Percentiles rank a stretch among this genome's conserved stretches.
phyloP scores from a whole-genome alignment of 2,888 invertebrate species.

The Sylvicola cinctus region DNA sequence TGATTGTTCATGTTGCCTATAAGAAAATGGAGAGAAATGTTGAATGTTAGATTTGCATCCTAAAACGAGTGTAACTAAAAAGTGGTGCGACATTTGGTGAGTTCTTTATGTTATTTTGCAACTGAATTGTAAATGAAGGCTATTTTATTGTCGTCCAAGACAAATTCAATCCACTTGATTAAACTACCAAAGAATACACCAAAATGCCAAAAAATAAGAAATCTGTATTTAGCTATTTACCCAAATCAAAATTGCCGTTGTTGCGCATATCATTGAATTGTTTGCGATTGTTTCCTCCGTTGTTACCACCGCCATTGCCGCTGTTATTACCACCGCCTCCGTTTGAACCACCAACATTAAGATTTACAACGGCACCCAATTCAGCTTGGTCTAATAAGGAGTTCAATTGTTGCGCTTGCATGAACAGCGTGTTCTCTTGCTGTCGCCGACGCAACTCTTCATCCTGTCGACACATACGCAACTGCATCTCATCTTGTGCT shows the following conservation, averaged over 20 bases:
- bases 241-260: neutral
- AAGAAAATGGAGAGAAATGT: too few relatives aligned
- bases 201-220: neutral
- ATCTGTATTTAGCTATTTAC: neutral
- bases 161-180: neutral
- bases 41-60: too few relatives aligned
- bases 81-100: too few relatives aligned
- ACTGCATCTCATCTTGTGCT: slow-evolving; percentile 57
- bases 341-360: slow-evolving; percentile 8
- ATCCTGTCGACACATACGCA: slow-evolving; percentile 59
- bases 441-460: slow-evolving; percentile 69
- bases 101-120: neutral
- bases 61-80: too few relatives aligned
- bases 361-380: slow-evolving; percentile 16
- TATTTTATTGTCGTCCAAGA: too few relatives aligned
- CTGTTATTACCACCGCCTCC: slow-evolving; percentile 5
- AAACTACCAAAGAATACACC: neutral
- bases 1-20: too few relatives aligned
- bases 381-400: slow-evolving; percentile 52
- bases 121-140: neutral
- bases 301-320: slow-evolving; percentile 4
- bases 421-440: slow-evolving; percentile 71
- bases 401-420: slow-evolving; percentile 50
- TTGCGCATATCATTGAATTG: neutral
- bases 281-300: slow-evolving; percentile 1